Evolutionary conservation across 2,797 vertebrate genomes (phyloP).

Genomic region (Gorsachius magnificus): DNA sequence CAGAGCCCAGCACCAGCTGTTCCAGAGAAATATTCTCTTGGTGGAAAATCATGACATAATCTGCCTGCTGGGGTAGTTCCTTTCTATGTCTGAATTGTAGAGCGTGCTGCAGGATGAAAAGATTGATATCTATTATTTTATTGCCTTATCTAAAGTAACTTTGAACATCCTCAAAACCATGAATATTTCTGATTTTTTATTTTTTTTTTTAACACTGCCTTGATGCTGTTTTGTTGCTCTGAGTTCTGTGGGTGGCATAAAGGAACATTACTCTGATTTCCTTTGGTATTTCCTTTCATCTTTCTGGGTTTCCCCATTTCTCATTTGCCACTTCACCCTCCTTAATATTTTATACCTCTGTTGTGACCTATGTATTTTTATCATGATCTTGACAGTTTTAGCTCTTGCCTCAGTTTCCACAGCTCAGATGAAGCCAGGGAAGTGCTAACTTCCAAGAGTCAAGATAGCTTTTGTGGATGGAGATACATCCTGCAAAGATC

Average conservation of each 20-base stretch:
- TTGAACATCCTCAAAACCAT: background rate
- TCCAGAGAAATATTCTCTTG: background rate
- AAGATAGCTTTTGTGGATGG: background rate
- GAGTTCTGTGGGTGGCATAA: background rate
- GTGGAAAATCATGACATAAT: background rate
- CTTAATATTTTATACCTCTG: background rate
- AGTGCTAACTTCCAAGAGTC: background rate
- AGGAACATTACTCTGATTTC: background rate
- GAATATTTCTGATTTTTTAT: background rate
- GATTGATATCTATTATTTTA: conserved; percentile 16
- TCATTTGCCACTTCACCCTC: background rate
- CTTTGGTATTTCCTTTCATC: background rate
- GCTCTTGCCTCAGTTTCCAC: background rate
- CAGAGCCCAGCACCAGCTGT: conserved; percentile 26
- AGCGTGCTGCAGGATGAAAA: background rate
- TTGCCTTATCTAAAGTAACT: conserved; percentile 19
- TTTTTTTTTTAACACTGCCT: background rate
- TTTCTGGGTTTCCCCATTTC: background rate
- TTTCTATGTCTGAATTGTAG: background rate
- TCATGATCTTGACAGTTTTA: background rate
- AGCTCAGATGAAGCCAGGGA: background rate
- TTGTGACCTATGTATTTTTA: background rate
- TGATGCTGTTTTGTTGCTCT: background rate
- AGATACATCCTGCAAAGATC: background rate
- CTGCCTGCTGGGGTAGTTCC: background rate